A percentile compares a stretch with the other conserved stretches of the same genome.
These are phyloP conservation scores for Lordiphosa stackelbergi DNA, from an alignment of 1,140 invertebrate species.

Conservation along the genomic window DNA sequence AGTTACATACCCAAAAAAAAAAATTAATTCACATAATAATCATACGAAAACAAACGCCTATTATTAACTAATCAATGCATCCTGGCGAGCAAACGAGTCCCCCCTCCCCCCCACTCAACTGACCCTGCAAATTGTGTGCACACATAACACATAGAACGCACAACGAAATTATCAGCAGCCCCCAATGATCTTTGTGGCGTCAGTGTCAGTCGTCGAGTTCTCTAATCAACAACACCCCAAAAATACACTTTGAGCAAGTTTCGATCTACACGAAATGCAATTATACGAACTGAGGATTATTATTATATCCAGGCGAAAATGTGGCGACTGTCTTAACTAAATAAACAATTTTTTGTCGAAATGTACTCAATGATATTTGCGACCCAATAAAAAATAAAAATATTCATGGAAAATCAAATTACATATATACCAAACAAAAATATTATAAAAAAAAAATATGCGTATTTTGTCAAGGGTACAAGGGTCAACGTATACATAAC, in stretches of 20 bases:
- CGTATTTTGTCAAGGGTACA: not conserved
- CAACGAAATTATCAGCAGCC: constrained; percentile 48
- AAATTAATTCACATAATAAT: constrained; percentile 25
- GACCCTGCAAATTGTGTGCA: constrained; percentile 13
- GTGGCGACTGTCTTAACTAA: constrained; percentile 36
- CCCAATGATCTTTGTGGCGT: constrained; percentile 55
- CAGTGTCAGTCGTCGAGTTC: constrained; percentile 38
- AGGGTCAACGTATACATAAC: not conserved
- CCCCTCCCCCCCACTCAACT: constrained; percentile 3
- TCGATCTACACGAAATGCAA: constrained; percentile 25
- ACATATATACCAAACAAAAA: constrained; percentile 8
- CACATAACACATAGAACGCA: constrained; percentile 37
- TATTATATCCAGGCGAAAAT: constrained; percentile 37
- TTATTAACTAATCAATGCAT: constrained; percentile 45
- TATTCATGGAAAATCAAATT: constrained; percentile 52
- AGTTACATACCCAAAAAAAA: constrained; percentile 26
- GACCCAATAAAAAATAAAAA: constrained; percentile 71
- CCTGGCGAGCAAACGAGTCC: constrained; percentile 46
- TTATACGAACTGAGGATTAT: constrained; percentile 54
- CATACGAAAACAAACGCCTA: constrained; percentile 20
- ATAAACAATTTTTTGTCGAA: constrained; percentile 54
- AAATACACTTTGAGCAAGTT: constrained; percentile 13
- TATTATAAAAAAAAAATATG: constrained; percentile 2
- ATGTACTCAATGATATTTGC: constrained; percentile 72
- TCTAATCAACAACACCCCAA: constrained; percentile 50